These are phyloP conservation scores for Campoletis sonorensis DNA, from an alignment of 1,140 invertebrate species.

Conservation along the genomic window DNA sequence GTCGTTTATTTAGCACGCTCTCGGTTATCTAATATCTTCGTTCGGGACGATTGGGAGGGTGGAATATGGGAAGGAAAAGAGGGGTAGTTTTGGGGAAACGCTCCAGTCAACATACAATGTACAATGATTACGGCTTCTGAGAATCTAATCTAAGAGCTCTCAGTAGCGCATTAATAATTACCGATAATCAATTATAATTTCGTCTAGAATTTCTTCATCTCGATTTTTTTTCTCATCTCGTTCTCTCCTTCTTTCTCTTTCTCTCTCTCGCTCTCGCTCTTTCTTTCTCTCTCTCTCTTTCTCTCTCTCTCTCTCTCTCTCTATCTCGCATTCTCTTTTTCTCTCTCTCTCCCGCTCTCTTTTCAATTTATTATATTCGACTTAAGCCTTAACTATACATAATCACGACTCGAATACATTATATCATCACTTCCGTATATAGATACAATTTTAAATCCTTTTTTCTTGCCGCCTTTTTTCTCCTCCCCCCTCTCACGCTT, in stretches of 20 bases:
- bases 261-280: constrained; percentile 51
- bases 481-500: constrained; percentile 31
- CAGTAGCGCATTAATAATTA: constrained; percentile 47
- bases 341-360: constrained; percentile 47
- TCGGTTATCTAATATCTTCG: constrained; percentile 31
- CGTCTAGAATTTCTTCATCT: constrained; percentile 62
- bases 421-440: constrained; percentile 76
- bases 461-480: constrained; percentile 41
- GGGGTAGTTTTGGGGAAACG: constrained; percentile 58
- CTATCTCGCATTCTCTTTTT: constrained; percentile 43
- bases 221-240: constrained; percentile 40
- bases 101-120: constrained; percentile 74
- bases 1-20: constrained; percentile 34
- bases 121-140: constrained; percentile 70
- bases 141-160: constrained; percentile 37
- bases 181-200: constrained; percentile 55
- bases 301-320: constrained; percentile 55
- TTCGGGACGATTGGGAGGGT: constrained; percentile 37
- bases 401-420: constrained; percentile 76
- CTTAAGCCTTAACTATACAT: constrained; percentile 76
- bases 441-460: constrained; percentile 68
- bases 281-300: constrained; percentile 46
- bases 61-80: constrained; percentile 26
- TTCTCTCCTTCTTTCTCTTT: constrained; percentile 60
- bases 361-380: constrained; percentile 68